Evolutionary conservation across 2,888 invertebrate genomes (phyloP), one percentile per base, ranked within the genome.

Genomic region (Plutella xylostella): DNA sequence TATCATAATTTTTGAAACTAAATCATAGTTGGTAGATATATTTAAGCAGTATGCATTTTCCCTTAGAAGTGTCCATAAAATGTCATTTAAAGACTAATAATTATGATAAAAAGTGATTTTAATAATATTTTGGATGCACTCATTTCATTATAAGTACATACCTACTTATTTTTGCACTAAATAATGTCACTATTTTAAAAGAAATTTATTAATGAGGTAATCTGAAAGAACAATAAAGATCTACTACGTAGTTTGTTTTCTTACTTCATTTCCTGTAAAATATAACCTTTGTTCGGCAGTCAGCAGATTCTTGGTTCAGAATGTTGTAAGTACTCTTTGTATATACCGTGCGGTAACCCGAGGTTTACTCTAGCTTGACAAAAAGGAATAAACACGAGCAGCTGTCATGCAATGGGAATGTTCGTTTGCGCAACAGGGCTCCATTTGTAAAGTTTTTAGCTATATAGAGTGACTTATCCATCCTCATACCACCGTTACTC

Each of bases 121-220:
- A 61, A 61, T 70, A 70, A 66, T 63, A 59, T 67, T 71, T 45
- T 57, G 46, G 65, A 60, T 74, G 80, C 82, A 80, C 80, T 68
- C 56, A 63, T 71, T 72, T 73, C 68, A 69, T 66, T 67, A 61
- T 71, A 41, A 64, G 64, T 67, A 74, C 65, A 62, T 52, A 69
- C 35, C 25, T 47, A 73, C 68, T 73, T 77, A 80, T 78, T 80
- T 77, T 78, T 78, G 80, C 80, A 82, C 80, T 71, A 63, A 65
- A 72, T 72, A 70, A 76, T 72, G 61, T 72, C 76, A 79, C 79
- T 77, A 78, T 78, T 78, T 78, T 78, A 75, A 77, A 73, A 70
- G 73, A 71, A 71, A 56, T 67, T 71, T 72, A 70, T 68, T 69
- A n/a, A 63, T 60, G 68, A 71, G 57, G 72, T 76, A 76, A 79